Base-by-base conservation (phyloP, 2,888 invertebrate genomes). In the Thera obeliscata region DNA sequence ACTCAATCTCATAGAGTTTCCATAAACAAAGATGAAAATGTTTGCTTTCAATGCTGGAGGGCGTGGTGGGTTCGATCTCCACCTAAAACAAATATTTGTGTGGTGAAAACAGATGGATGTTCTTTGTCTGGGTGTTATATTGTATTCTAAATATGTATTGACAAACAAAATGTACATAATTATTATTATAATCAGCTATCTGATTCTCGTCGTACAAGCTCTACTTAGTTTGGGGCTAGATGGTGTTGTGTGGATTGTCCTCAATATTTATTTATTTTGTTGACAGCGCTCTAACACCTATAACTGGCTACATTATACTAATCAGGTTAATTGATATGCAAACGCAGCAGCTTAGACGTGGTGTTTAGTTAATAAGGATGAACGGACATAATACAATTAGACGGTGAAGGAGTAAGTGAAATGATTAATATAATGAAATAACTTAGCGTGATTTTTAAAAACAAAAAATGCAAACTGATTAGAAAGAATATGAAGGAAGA, bases 241-340 rank as follows among this genome's bases (percentile, higher is more conserved):
- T 22, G 22, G 22, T 22, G 22, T 22, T 22, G 22, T 22, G 22
- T 22, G 22, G 0, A 22, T 22, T 22, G 22, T 22, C 22, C 22
- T 22, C 22, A 22, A 22, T 22, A 22, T 22, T 22, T 22, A 22
- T 22, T 22, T 22, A 22, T 22, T 0, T 57, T 58, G 62, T 65
- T 73, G 64, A 69, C 64, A 63, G 61, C 69, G 8, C 60, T 56
- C 58, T 46, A 43, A 55, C 54, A 54, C 41, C 54, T 49, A 64
- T 61, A 57, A 68, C 54, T 64, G 64, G 11, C 52, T 35, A n/a
- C 65, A 57, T 56, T 58, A 49, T 62, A 61, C 38, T 57, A 56
- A 46, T 64, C 61, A 59, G 61, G 55, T 65, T 65, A 69, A 69
- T 59, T 65, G 58, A 69, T 65, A 65, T 62, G 57, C 65, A 58